Evolutionary conservation across 2,797 vertebrate genomes (phyloP), one percentile per base, ranked within the genome.

Genomic region (Phrynocephalus vlangalii): DNA sequence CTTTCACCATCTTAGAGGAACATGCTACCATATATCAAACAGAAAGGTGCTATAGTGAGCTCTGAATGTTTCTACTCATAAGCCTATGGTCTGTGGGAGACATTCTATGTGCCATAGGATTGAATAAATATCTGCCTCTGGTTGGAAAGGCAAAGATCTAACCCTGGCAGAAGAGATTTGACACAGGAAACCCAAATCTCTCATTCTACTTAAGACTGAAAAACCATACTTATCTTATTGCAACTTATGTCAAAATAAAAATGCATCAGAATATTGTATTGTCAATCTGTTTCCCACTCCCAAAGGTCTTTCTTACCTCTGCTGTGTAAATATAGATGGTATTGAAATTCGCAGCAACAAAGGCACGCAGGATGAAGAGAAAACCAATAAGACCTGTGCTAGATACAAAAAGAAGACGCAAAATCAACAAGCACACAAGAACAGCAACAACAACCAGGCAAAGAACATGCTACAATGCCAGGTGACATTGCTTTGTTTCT

Each of bases 271-370:
- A 44, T 3, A 38, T 26, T 71, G 16, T 10, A 56, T 15, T 71
- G 18, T 48, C 18, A n/a, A 22, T 5, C 20, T 73, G 26, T 38
- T 70, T 30, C n/a, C 22, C 30, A 44, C 44, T 84, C 16, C 60
- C 68, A 33, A n/a, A 24, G 4, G 56, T 30, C 60, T 63, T 66
- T 94, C 96, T 1, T 48, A 99, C 99, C 98, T 99, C 99, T 15
- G 98, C 99, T 0, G 99, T 99, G 92, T 99, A 99, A 92, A 99
- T 98, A 88, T 99, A 99, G 93, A 99, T 97, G 92, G 98, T 98
- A 78, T 96, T 99, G 95, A 99, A 99, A 95, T 98, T 99, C 88
- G 98, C 98, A 1, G 98, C 97, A 82, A 99, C 98, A 93, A 99
- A 92, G 8, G 98, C 98, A 9, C 98, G 97, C 50, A 99, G 95